These are phyloP conservation scores for Petrosia ficiformis DNA, from an alignment of 37 sponge, comb jelly and placozoan species.

Conservation along the genomic window DNA sequence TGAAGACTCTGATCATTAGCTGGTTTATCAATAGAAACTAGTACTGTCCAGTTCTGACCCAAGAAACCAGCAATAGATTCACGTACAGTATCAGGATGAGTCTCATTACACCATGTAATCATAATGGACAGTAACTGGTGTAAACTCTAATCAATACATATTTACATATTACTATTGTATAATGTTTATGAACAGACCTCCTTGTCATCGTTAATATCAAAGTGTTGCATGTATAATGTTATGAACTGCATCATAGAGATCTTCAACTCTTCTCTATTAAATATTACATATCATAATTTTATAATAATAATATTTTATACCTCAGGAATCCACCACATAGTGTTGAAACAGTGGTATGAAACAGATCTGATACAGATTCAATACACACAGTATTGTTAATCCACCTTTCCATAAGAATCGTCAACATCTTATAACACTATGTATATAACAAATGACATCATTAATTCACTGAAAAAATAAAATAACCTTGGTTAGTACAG, in stretches of 20 bases:
- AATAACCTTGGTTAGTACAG: too few species aligned
- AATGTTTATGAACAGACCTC: not conserved
- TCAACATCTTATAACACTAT: too few species aligned
- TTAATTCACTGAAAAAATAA: too few species aligned
- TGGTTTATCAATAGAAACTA: not conserved
- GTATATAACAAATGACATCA: too few species aligned
- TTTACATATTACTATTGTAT: not conserved
- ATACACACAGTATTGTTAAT: not conserved
- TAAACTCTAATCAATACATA: not conserved
- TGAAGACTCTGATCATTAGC: not conserved
- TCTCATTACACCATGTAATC: constrained; percentile 4
- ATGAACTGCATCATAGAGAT: not conserved
- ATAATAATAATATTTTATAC: not conserved
- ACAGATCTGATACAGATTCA: not conserved
- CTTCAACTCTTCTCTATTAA: not conserved
- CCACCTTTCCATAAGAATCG: too few species aligned
- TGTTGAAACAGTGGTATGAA: not conserved
- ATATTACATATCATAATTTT: not conserved
- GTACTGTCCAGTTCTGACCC: not conserved
- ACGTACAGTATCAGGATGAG: constrained; percentile 14
- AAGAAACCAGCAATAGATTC: constrained; percentile 22
- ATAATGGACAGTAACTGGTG: not conserved
- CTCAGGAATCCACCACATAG: not conserved
- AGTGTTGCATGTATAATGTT: not conserved
- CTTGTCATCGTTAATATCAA: not conserved